phyloP scores from a whole-genome alignment of 2,113 vertebrate species.

The Protomyctophum bolini region DNA sequence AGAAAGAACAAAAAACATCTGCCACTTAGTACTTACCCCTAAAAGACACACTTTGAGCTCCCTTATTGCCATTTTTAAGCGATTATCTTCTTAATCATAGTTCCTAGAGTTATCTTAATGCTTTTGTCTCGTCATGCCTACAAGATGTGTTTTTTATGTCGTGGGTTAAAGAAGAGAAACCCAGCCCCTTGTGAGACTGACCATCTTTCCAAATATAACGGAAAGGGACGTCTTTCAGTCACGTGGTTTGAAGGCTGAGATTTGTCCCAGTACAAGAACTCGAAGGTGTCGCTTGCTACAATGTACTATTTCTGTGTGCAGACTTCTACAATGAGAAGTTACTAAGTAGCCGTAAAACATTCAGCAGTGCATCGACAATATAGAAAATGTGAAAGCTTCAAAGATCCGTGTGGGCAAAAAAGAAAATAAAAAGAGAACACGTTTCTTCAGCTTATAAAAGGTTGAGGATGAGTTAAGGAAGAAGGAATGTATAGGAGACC shows the following conservation, averaged over 20 bases:
- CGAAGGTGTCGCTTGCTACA: too few species aligned
- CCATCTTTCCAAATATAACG: conserved; percentile 55
- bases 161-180: conserved; percentile 40
- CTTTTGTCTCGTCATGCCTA: conserved; percentile 57
- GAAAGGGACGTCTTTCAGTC: conserved; percentile 59
- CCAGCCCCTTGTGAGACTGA: conserved; percentile 51
- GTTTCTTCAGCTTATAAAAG: neutral
- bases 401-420: neutral
- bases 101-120: conserved; percentile 32
- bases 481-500: neutral
- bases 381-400: neutral
- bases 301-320: too few species aligned
- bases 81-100: conserved; percentile 43
- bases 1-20: conserved; percentile 60
- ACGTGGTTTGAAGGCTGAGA: conserved; percentile 36
- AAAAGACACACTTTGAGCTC: conserved; percentile 97
- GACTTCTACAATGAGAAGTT: too few species aligned
- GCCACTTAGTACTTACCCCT: conserved; percentile 84
- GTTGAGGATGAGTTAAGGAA: neutral
- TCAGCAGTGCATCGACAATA: too few species aligned
- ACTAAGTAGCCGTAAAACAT: too few species aligned
- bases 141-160: conserved; percentile 21
- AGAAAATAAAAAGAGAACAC: too few species aligned
- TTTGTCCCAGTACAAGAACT: too few species aligned
- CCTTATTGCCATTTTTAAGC: conserved; percentile 83